Base-by-base conservation (phyloP, 2,888 invertebrate species). In the Lomographa bimaculata region DNA sequence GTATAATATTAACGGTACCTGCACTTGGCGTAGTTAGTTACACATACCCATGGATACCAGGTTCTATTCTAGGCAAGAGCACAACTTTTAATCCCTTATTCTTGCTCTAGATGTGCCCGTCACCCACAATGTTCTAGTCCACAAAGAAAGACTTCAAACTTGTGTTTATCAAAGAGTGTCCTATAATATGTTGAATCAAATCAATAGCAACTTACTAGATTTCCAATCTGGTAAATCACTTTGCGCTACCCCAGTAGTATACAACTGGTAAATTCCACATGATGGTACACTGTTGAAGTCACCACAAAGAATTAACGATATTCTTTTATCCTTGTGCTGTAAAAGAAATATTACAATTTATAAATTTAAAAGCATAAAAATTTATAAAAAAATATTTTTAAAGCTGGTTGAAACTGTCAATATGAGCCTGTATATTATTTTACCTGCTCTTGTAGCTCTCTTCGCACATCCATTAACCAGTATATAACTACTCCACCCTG, bases 261-360 rank as follows among this genome's bases (percentile, higher is more conserved):
- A 93, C 33, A 97, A 85, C 64, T 94, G 91, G 76, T 93, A 96
- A 59, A 97, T 92, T 0, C 96, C 96, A 71, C 94, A 94, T 32
- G 93, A 92, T 0, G 97, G 97, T 1, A 92, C 92, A 72, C 96
- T 96, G 71, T 98, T 98, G 63, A 98, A 97, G 76, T 98, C 98
- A 0, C 98, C 98, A 79, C 96, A 96, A 54, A 97, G 91, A 37
- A 98, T 75, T 1, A 97, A 64, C 1, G 94, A 92, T 12, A 95
- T 84, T 34, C 74, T 71, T 53, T 79, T 79, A 26, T 61, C 62
- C 42, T 76, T 69, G 61, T 67, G 61, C 80, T 81, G 48, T 38
- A 71, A 54, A 35, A 39, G 46, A 35, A 11, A 7, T 27, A 32
- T n/a, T n/a, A n/a, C n/a, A n/a, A n/a, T n/a, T n/a, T n/a, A n/a